Evolutionary conservation across 2,113 vertebrate species (phyloP).

Genomic region (Atherinomorus stipes): DNA sequence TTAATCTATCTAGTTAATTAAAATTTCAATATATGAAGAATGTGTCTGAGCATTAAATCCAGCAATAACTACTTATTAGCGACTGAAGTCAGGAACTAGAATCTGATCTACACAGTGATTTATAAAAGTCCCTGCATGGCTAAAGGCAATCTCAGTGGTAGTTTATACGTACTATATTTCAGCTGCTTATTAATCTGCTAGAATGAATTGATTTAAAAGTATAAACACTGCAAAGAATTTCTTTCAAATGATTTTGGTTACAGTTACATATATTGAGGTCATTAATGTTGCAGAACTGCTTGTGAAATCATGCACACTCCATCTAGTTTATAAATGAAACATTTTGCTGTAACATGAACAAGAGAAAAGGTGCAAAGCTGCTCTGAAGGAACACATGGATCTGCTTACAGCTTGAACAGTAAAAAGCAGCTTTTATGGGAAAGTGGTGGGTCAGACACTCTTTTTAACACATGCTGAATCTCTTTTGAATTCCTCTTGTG

Average conservation of each 20-base stretch:
- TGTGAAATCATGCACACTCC: background rate
- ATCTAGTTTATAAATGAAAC: background rate
- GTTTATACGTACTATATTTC: background rate
- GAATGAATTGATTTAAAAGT: background rate
- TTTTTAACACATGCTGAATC: slow-evolving; percentile 24
- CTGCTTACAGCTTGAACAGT: slow-evolving; percentile 19
- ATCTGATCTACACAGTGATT: too few relatives aligned
- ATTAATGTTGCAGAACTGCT: background rate
- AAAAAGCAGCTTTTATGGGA: slow-evolving; percentile 56
- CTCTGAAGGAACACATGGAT: slow-evolving; percentile 31
- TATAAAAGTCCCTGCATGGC: too few relatives aligned
- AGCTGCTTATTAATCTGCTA: background rate
- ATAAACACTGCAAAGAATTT: too few relatives aligned
- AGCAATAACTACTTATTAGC: background rate
- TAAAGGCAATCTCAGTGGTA: too few relatives aligned
- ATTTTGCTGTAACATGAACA: background rate
- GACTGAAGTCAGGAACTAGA: too few relatives aligned
- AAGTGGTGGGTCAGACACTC: slow-evolving; percentile 1
- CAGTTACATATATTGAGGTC: background rate
- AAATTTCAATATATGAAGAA: too few relatives aligned
- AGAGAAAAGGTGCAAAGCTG: slow-evolving; percentile 11
- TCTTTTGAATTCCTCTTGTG: slow-evolving; percentile 29
- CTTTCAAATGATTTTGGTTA: background rate
- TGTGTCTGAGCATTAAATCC: background rate
- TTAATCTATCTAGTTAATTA: too few relatives aligned